phyloP scores from a whole-genome alignment of 1,140 invertebrate species.

The Holcopasites calliopsidis region DNA sequence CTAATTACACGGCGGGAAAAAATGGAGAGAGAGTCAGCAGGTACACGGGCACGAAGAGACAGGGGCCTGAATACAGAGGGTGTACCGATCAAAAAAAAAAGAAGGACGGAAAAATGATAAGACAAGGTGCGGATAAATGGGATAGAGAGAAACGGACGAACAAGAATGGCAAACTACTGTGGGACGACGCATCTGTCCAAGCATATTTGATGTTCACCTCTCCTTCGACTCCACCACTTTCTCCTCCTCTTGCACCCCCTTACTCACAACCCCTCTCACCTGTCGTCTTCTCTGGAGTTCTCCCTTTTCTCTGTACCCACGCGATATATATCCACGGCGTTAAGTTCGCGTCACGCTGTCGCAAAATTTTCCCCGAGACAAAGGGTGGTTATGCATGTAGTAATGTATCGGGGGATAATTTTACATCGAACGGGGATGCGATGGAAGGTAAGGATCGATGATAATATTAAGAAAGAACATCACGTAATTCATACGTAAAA shows the following conservation, averaged over 20 bases:
- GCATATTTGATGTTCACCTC: slow-evolving; percentile 77
- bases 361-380: slow-evolving; percentile 24
- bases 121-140: slow-evolving; percentile 41
- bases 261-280: not conserved
- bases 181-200: slow-evolving; percentile 77
- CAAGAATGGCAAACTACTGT: slow-evolving; percentile 79
- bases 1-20: slow-evolving; percentile 71
- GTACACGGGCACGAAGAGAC: slow-evolving; percentile 24
- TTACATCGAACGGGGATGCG: not conserved
- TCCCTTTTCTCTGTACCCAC: slow-evolving; percentile 26
- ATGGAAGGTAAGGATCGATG: not conserved
- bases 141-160: slow-evolving; percentile 51
- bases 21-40: slow-evolving; percentile 46
- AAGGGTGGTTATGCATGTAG: not conserved
- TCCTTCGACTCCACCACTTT: not conserved
- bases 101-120: slow-evolving; percentile 40
- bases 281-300: not conserved
- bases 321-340: slow-evolving; percentile 37
- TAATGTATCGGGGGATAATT: slow-evolving; percentile 4
- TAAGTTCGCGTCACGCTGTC: slow-evolving; percentile 39
- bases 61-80: slow-evolving; percentile 19
- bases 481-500: slow-evolving; percentile 21
- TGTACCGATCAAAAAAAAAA: slow-evolving; percentile 12
- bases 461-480: slow-evolving; percentile 10
- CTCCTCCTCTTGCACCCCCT: not conserved